These are phyloP conservation scores for Copidosoma aretas DNA, from an alignment of 2,888 invertebrate species.

Conservation along the genomic window DNA sequence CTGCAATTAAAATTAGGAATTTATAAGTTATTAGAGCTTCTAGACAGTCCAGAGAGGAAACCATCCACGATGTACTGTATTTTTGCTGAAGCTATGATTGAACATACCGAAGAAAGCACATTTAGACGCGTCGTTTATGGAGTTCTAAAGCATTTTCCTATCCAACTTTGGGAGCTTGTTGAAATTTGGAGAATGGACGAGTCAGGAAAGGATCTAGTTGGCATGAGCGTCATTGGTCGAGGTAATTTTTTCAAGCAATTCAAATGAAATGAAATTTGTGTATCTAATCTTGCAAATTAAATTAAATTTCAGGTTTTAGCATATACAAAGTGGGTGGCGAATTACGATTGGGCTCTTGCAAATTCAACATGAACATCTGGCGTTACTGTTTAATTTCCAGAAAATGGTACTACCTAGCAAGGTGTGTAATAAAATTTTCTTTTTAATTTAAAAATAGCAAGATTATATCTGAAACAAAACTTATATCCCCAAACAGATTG, in stretches of 20 bases:
- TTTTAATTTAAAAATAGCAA: slow-evolving; percentile 1
- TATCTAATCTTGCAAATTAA: neutral
- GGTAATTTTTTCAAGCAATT: slow-evolving; percentile 38
- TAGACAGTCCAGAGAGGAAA: slow-evolving; percentile 26
- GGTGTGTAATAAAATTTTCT: slow-evolving; percentile 39
- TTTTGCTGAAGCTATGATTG: slow-evolving; percentile 30
- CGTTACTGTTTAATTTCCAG: slow-evolving; percentile 53
- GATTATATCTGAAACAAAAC: neutral
- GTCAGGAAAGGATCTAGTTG: slow-evolving; percentile 45
- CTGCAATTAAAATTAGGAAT: slow-evolving; percentile 18
- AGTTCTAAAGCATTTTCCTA: slow-evolving; percentile 26
- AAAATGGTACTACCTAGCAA: slow-evolving; percentile 51
- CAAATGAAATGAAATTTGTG: neutral
- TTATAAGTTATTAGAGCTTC: slow-evolving; percentile 12
- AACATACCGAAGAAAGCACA: slow-evolving; percentile 16
- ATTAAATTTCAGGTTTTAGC: slow-evolving; percentile 46
- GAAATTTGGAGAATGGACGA: slow-evolving; percentile 33
- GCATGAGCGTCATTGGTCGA: slow-evolving; percentile 49
- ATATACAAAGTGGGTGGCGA: slow-evolving; percentile 54
- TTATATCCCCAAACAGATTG: slow-evolving; percentile 40
- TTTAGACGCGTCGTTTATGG: slow-evolving; percentile 27
- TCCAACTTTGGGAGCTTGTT: slow-evolving; percentile 28
- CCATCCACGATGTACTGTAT: slow-evolving; percentile 34
- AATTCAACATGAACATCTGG: slow-evolving; percentile 51
- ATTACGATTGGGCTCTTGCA: slow-evolving; percentile 48